Evolutionary conservation across 2,797 vertebrate genomes (phyloP).

Genomic region (Tapera naevia): DNA sequence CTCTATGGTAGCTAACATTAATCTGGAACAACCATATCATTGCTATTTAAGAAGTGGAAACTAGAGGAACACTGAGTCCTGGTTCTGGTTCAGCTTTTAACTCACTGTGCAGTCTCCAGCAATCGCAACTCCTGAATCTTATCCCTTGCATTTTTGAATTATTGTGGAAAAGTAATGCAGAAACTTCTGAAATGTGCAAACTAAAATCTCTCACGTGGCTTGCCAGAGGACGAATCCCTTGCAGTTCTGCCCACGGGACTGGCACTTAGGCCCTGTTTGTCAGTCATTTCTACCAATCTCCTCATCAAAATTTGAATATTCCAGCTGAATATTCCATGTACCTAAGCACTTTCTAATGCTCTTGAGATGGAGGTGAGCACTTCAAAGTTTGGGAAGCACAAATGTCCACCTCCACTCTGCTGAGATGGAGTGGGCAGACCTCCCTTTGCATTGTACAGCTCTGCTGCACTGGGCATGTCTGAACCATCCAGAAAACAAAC

Average conservation of each 20-base stretch:
- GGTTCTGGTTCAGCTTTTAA: neutral
- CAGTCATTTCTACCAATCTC: neutral
- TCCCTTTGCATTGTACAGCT: neutral
- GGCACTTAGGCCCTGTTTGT: neutral
- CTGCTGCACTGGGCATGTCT: accelerated
- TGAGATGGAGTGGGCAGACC: neutral
- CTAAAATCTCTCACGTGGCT: neutral
- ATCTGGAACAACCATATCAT: neutral
- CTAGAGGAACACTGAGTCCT: neutral
- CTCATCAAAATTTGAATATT: neutral
- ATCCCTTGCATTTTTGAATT: neutral
- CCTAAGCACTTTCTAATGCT: neutral
- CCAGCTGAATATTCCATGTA: accelerated
- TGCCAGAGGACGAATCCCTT: neutral
- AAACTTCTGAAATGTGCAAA: neutral
- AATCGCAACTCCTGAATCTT: neutral
- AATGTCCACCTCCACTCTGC: neutral
- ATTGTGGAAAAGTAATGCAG: neutral
- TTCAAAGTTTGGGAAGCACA: neutral
- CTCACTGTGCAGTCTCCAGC: neutral
- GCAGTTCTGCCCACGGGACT: neutral
- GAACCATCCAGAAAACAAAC: neutral
- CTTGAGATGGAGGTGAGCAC: neutral
- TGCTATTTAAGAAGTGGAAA: neutral
- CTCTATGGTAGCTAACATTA: neutral